Percentiles rank a stretch among this genome's conserved stretches.
Evolutionary conservation across 2,797 vertebrate species (phyloP).

Genomic region (Ceyx erithaca): DNA sequence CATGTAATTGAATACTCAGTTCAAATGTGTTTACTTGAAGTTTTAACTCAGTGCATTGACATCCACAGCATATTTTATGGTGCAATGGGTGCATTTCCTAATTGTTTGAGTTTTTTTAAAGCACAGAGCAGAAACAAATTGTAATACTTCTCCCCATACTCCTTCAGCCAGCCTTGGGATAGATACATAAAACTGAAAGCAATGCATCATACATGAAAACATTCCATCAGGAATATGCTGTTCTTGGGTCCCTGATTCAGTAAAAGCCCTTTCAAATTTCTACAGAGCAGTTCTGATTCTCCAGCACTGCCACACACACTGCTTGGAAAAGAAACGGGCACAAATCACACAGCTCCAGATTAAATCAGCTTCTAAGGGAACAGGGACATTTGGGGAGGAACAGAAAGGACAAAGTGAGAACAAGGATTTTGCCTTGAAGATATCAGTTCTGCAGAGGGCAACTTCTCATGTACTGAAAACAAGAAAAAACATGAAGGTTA

Average conservation of each 20-base stretch:
- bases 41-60: background rate
- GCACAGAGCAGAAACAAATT: background rate
- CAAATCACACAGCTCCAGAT: background rate
- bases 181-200: background rate
- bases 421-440: slow-evolving; percentile 1
- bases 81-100: background rate
- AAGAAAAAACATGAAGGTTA: slow-evolving; percentile 25
- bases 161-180: background rate
- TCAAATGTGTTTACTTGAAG: background rate
- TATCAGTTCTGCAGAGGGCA: background rate
- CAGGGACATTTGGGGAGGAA: background rate
- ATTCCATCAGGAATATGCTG: background rate
- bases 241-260: fast-evolving
- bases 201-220: background rate
- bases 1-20: background rate
- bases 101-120: background rate
- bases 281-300: background rate
- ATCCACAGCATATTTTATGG: background rate
- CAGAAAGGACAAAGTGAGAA: slow-evolving; percentile 5
- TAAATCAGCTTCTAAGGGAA: slow-evolving; percentile 13
- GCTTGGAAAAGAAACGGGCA: background rate
- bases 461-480: slow-evolving; percentile 9
- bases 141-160: background rate
- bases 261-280: background rate
- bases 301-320: background rate